Evolutionary conservation across 2,113 vertebrate genomes (phyloP).

Genomic region (Solenodon paradoxus): DNA sequence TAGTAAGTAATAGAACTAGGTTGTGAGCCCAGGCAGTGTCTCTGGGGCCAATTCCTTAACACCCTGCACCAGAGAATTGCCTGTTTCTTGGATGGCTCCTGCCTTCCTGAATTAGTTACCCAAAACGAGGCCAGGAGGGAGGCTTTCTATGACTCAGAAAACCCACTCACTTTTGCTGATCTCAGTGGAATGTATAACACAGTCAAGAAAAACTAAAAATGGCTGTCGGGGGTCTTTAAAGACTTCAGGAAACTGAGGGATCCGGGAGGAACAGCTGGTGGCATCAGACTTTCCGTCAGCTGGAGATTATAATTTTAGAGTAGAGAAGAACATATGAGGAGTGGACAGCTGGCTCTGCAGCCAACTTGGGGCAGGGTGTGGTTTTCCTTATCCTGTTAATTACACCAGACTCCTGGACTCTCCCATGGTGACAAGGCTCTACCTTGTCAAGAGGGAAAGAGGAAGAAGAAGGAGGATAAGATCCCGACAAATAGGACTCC

Average conservation of each 20-base stretch:
- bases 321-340: not conserved
- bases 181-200: slow-evolving; percentile 5
- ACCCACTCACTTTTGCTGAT: slow-evolving; percentile 25
- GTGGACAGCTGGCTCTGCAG: slow-evolving; percentile 45
- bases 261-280: slow-evolving; percentile 39
- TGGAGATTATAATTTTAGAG: slow-evolving; percentile 46
- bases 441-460: not conserved
- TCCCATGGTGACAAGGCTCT: not conserved
- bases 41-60: not conserved
- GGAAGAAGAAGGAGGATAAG: not conserved
- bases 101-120: not conserved
- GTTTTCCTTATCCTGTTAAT: not conserved
- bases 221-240: not conserved
- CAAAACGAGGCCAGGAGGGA: not conserved
- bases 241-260: not conserved
- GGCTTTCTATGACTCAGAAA: not conserved
- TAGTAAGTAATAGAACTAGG: not conserved
- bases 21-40: not conserved
- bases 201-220: slow-evolving; percentile 36
- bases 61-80: not conserved
- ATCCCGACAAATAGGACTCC: not conserved
- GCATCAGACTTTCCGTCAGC: not conserved
- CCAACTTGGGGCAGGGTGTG: not conserved
- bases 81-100: not conserved
- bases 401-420: not conserved